Base-by-base conservation (phyloP, 2,888 invertebrate genomes). In the Synanthedon tipuliformis region DNA sequence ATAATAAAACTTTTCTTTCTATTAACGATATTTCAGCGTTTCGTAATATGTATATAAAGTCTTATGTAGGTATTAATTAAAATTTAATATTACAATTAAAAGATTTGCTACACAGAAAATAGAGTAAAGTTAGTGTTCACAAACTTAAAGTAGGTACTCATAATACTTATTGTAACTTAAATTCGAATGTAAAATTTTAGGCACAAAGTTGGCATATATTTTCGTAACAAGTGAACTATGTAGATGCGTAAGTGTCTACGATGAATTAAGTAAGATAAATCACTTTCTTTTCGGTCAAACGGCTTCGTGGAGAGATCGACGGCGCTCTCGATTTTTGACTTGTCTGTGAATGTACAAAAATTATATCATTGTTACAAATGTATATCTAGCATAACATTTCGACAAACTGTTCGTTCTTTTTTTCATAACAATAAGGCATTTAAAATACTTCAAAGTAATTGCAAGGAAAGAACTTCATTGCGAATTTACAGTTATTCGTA, bases 211-310 rank as follows among this genome's bases (percentile, higher is more conserved):
- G 66, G 68, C 65, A 71, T 66, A n/a, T 16, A 71, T 58, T 61
- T 54, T 54, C 57, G 58, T 68, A 66, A 57, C 63, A 63, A 63
- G 70, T 34, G 23, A 34, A 7, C 34, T 34, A 34, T 34, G 34
- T 68, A 69, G 59, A 62, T 65, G 56, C 45, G 45, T 13, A 64
- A 58, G 34, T 34, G 34, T 40, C 53, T 41, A 48, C 49, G 51
- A 51, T 45, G 67, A 68, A 73, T 75, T 73, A 74, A 73, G 69
- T 71, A 72, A 75, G 69, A 70, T 69, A 65, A 66, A 72, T 80
- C 74, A 74, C 79, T 81, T 81, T 81, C 80, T 75, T 78, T 80
- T 75, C 66, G 67, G 62, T 58, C 66, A 65, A 59, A 51, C 55
- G 55, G 56, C 56, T 56, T 58, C 55, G 40, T 52, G 53, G 55